Evolutionary conservation across 1,140 invertebrate genomes (phyloP).

Genomic region (Cheumatopsyche charites): DNA sequence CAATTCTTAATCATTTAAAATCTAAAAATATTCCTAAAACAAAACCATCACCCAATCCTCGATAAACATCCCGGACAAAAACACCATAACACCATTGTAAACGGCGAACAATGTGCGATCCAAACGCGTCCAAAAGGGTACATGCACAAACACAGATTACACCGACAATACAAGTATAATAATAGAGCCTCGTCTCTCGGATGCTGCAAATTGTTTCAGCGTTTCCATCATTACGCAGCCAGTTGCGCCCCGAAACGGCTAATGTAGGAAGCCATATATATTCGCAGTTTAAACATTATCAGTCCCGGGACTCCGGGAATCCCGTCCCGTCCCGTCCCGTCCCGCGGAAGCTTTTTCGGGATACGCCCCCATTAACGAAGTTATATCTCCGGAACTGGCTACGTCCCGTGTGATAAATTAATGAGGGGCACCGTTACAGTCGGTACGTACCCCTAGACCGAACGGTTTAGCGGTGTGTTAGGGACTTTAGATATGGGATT

Average conservation of each 20-base stretch:
- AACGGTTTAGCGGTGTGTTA: not conserved
- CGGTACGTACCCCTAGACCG: too few species aligned
- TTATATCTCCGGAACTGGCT: constrained; percentile 12
- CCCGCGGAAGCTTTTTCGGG: not conserved
- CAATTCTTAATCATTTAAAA: too few species aligned
- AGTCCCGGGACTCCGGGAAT: constrained; percentile 3
- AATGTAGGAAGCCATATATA: constrained; percentile 14
- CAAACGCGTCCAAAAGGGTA: too few species aligned
- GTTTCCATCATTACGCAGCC: not conserved
- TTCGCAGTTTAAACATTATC: constrained; percentile 20
- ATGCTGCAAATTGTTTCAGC: not conserved
- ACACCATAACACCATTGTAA: too few species aligned
- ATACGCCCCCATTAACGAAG: constrained; percentile 5
- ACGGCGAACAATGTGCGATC: too few species aligned
- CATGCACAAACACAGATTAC: too few species aligned
- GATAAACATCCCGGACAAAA: too few species aligned
- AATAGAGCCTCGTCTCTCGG: too few species aligned
- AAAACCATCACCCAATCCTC: too few species aligned
- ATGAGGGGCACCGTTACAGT: not conserved
- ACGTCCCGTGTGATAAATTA: constrained; percentile 7
- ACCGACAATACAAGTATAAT: too few species aligned
- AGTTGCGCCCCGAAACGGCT: not conserved
- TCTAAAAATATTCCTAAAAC: too few species aligned
- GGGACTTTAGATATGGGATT: not conserved
- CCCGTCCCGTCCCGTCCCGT: not conserved